phyloP scores from a whole-genome alignment of 2,113 vertebrate species.

The Struthio camelus region DNA sequence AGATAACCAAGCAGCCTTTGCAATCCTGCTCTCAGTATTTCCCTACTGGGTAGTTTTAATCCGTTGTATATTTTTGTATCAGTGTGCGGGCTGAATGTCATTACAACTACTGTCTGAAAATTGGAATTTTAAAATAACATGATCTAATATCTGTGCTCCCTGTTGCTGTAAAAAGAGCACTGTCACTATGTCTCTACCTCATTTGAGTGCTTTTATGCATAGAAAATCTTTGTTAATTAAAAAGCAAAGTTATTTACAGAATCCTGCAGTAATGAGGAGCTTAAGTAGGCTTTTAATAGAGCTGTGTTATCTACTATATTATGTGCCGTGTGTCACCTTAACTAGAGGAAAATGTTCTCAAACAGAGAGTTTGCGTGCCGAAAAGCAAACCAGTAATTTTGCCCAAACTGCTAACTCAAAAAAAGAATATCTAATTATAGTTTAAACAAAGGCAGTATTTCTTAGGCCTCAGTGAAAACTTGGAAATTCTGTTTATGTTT shows the following conservation, averaged over 20 bases:
- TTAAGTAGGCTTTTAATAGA: conserved; percentile 66
- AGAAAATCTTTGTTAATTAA: conserved; percentile 4
- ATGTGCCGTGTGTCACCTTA: conserved; percentile 6
- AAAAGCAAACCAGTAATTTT: conserved; percentile 56
- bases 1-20: neutral
- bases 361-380: conserved; percentile 37
- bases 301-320: conserved; percentile 36
- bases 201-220: neutral
- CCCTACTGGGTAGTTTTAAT: neutral
- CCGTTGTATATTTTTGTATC: neutral
- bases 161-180: neutral
- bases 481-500: neutral
- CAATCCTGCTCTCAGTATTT: neutral
- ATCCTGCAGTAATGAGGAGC: conserved; percentile 49
- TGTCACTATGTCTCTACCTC: neutral
- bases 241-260: conserved; percentile 53
- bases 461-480: conserved; percentile 28
- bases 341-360: conserved; percentile 51
- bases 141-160: neutral
- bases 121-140: neutral
- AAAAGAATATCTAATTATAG: conserved; percentile 45
- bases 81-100: neutral
- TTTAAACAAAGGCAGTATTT: conserved; percentile 54
- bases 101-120: neutral
- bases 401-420: conserved; percentile 34